phyloP scores from a whole-genome alignment of 2,113 vertebrate species.

The Macrotis lagotis region DNA sequence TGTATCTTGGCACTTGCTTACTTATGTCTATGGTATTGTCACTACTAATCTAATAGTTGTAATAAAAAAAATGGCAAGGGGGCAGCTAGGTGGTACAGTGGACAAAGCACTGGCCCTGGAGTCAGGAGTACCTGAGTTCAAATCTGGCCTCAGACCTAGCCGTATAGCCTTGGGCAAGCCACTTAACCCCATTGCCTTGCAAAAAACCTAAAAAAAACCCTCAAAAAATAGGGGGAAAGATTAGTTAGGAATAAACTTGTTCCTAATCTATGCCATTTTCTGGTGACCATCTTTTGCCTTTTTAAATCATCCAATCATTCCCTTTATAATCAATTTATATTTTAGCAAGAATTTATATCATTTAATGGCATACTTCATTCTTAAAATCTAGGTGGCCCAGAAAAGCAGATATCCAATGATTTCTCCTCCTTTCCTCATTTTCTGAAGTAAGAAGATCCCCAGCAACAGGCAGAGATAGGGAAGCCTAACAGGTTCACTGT shows the following conservation, averaged over 20 bases:
- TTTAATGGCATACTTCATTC: background rate
- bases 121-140: no score
- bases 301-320: background rate
- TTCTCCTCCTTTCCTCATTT: background rate
- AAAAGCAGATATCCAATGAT: background rate
- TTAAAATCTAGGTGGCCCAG: background rate
- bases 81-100: no score
- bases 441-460: background rate
- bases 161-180: no score
- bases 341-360: background rate
- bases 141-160: no score
- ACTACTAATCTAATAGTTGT: background rate
- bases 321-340: background rate
- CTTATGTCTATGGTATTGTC: background rate
- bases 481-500: background rate
- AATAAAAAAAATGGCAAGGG: background rate
- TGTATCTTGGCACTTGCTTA: background rate
- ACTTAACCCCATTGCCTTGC: no score
- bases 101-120: no score
- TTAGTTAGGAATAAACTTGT: background rate
- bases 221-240: no score
- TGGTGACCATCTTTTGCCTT: background rate
- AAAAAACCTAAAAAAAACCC: no score
- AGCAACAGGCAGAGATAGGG: background rate
- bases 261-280: background rate